phyloP scores from a whole-genome alignment of 2,888 invertebrate species.

The Stenoptilia bipunctidactyla region DNA sequence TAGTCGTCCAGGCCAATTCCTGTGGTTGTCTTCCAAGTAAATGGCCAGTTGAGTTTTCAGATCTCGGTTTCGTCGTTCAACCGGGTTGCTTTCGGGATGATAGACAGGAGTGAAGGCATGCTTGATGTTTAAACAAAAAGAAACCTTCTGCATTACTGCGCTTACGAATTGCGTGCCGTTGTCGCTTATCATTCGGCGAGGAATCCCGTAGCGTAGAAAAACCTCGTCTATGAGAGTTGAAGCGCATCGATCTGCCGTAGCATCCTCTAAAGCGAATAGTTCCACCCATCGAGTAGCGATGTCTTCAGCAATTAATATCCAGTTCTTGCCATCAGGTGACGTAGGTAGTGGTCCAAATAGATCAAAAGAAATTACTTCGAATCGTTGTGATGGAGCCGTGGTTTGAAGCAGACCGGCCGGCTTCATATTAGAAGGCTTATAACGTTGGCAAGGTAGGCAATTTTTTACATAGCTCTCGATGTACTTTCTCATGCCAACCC shows the following conservation, averaged over 20 bases:
- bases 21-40: slow-evolving; percentile 6
- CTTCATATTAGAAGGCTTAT: slow-evolving; percentile 8
- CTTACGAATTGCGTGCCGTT: slow-evolving; percentile 27
- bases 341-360: slow-evolving; percentile 14
- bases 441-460: slow-evolving; percentile 23
- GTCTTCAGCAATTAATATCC: slow-evolving; percentile 6
- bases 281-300: not conserved
- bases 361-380: slow-evolving; percentile 22
- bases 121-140: slow-evolving; percentile 7
- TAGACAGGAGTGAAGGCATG: slow-evolving; percentile 18
- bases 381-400: slow-evolving; percentile 11
- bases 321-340: not conserved
- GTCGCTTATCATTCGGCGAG: slow-evolving; percentile 21
- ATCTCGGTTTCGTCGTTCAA: slow-evolving; percentile 10
- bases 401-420: slow-evolving; percentile 24
- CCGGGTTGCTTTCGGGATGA: slow-evolving; percentile 16
- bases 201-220: slow-evolving; percentile 20
- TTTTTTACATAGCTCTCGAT: slow-evolving; percentile 13
- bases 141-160: slow-evolving; percentile 22
- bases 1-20: slow-evolving; percentile 6
- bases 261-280: slow-evolving; percentile 3
- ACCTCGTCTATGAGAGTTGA: slow-evolving; percentile 4
- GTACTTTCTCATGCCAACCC: not conserved
- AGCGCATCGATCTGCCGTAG: slow-evolving; percentile 8
- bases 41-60: slow-evolving; percentile 11